Conservation (phyloP, 2,888 invertebrate species). For the Chironomus tentans region DNA sequence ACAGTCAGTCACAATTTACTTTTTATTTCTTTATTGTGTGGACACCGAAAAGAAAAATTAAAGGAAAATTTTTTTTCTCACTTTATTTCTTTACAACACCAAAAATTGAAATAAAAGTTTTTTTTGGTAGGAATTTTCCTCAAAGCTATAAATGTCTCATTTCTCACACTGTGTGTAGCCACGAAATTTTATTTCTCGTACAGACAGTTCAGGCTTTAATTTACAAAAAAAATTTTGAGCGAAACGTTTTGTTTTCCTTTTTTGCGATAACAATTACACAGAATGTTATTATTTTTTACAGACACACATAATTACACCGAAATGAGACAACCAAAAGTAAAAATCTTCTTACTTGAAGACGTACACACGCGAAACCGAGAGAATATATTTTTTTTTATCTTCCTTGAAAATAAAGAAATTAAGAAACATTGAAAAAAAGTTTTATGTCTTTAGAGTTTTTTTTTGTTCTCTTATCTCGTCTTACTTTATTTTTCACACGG, state of each 20-base stretch:
- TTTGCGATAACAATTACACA: neutral
- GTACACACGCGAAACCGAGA: neutral
- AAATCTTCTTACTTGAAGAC: neutral
- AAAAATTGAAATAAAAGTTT: neutral
- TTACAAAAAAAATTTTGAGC: neutral
- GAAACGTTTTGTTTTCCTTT: neutral
- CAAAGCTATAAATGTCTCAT: neutral
- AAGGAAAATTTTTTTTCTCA: neutral
- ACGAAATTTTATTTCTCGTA: neutral
- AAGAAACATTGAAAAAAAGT: no score
- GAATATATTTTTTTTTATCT: neutral
- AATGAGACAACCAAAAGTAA: neutral
- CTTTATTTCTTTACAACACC: slow-evolving; percentile 9
- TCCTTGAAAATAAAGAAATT: no score
- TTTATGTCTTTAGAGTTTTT: no score
- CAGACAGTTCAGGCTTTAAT: neutral
- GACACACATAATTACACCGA: neutral
- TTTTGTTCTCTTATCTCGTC: neutral
- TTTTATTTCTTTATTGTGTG: neutral
- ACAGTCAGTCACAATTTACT: neutral
- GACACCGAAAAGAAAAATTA: neutral
- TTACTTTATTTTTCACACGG: neutral
- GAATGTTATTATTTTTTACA: neutral
- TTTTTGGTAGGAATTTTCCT: neutral
- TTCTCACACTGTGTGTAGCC: neutral